These are phyloP conservation scores for Sebastes glaucus DNA, from an alignment of 2,797 vertebrate genomes.

Conservation along the genomic window DNA sequence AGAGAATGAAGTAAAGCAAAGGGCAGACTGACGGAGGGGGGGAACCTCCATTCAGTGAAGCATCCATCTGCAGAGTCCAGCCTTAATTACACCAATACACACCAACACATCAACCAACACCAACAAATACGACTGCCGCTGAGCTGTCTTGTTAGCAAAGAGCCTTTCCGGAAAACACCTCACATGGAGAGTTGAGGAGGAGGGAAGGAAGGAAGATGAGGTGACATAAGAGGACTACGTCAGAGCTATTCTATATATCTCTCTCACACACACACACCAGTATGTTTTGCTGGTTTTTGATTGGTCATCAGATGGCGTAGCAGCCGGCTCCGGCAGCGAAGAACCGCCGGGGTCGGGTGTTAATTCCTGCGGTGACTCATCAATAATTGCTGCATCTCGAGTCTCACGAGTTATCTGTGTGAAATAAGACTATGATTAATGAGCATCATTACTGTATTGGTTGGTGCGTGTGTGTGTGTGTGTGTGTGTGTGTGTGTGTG, in stretches of 20 bases:
- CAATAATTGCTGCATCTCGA: constrained; percentile 43
- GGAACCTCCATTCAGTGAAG: constrained; percentile 9
- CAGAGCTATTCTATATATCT: neutral
- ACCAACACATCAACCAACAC: neutral
- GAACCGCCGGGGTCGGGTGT: constrained; percentile 7
- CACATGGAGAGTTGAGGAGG: constrained; percentile 11
- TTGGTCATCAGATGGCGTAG: constrained; percentile 18
- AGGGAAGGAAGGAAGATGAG: constrained; percentile 17
- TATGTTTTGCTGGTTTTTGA: constrained; percentile 13
- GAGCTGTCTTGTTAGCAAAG: constrained; percentile 37
- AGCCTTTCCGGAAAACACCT: constrained; percentile 34
- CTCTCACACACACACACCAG: neutral
- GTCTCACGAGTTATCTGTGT: constrained; percentile 20
- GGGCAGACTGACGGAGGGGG: neutral
- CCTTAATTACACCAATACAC: constrained; percentile 42
- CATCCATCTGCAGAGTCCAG: neutral
- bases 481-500: too few relatives aligned
- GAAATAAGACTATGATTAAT: constrained; percentile 53
- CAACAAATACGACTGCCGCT: neutral
- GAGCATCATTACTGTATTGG: constrained; percentile 38
- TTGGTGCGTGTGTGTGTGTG: too few relatives aligned
- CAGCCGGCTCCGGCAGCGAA: neutral
- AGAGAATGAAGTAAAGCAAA: neutral
- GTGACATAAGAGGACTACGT: constrained; percentile 15
- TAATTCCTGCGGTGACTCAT: constrained; percentile 62